Conservation (phyloP, 2,113 vertebrate genomes). For the Tringa solitaria region DNA sequence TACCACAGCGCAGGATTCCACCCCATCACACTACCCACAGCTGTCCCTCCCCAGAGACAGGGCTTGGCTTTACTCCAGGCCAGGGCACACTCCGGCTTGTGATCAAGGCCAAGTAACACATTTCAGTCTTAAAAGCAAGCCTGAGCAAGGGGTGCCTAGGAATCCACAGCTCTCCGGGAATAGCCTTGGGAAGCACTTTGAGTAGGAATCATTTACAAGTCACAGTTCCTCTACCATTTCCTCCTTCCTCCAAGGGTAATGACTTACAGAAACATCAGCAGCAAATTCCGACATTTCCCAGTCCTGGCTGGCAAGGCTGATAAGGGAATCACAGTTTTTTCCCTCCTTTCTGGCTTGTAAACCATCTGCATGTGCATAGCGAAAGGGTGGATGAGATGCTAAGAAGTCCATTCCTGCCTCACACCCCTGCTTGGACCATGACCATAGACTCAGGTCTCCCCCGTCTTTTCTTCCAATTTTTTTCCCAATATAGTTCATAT, state of each 20-base stretch:
- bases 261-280: conserved; percentile 1
- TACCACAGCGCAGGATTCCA: background rate
- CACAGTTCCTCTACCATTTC: background rate
- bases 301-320: background rate
- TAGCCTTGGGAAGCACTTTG: conserved; percentile 15
- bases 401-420: background rate
- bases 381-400: background rate
- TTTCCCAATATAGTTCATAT: background rate
- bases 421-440: background rate
- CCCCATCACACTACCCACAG: background rate
- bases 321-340: background rate
- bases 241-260: background rate
- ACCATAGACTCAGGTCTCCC: background rate
- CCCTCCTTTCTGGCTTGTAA: background rate
- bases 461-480: background rate
- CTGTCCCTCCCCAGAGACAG: background rate
- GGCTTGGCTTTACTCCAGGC: background rate
- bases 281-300: background rate
- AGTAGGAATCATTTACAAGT: background rate
- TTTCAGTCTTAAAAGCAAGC: background rate
- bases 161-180: background rate
- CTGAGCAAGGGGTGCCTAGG: background rate
- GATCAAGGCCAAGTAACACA: background rate
- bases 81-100: background rate
- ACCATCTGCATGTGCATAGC: background rate